Evolutionary conservation across 2,888 invertebrate genomes (phyloP).

Genomic region (Drosophila lacicola): DNA sequence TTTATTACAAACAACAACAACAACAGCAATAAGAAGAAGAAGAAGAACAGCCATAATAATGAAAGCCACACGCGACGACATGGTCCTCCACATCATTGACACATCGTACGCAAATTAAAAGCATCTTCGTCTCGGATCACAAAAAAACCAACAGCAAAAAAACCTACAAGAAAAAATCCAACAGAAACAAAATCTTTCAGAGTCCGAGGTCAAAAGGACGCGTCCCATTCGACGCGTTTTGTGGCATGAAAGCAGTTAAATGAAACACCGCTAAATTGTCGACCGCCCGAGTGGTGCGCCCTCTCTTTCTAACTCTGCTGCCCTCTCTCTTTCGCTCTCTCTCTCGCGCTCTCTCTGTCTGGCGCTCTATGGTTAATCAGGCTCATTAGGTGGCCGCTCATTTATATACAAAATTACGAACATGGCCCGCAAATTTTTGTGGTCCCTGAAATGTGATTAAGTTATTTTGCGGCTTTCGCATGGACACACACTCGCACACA

Average conservation of each 20-base stretch:
- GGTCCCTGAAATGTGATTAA: constrained; percentile 82
- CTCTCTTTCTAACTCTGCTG: background rate
- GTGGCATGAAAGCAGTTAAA: constrained; percentile 80
- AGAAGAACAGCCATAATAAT: constrained; percentile 28
- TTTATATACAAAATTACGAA: constrained; percentile 83
- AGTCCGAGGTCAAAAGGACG: constrained; percentile 83
- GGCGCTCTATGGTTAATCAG: constrained; percentile 79
- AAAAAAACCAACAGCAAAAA: constrained; percentile 47
- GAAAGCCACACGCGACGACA: constrained; percentile 71
- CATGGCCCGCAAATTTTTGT: constrained; percentile 81
- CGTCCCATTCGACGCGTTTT: constrained; percentile 81
- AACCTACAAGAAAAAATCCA: constrained; percentile 3
- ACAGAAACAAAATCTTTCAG: constrained; percentile 1
- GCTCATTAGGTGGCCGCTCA: constrained; percentile 84
- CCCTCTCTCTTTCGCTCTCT: background rate
- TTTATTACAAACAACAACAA: constrained; percentile 74
- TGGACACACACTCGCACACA: constrained; percentile 35
- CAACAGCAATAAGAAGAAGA: constrained; percentile 46
- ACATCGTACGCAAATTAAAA: constrained; percentile 81
- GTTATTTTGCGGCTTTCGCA: constrained; percentile 79
- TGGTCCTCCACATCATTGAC: constrained; percentile 75
- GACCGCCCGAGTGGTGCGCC: constrained; percentile 56
- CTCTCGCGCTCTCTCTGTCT: constrained; percentile 1
- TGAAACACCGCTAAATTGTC: constrained; percentile 74
- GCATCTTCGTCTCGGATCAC: constrained; percentile 67